Evolutionary conservation across 2,113 vertebrate species (phyloP).

Genomic region (Calyptomena viridis): DNA sequence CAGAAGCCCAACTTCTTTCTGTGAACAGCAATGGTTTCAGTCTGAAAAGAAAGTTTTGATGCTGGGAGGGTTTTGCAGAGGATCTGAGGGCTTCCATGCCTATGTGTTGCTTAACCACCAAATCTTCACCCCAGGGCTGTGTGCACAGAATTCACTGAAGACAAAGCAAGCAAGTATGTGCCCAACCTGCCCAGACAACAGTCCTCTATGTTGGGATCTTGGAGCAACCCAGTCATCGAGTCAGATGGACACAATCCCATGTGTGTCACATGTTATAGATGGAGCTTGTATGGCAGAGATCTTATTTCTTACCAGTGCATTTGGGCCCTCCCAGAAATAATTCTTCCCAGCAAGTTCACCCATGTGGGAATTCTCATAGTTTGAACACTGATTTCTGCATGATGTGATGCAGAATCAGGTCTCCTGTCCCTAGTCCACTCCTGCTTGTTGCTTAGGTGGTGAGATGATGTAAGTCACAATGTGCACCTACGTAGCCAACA

Average conservation of each 20-base stretch:
- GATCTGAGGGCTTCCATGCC: neutral
- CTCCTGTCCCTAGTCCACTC: neutral
- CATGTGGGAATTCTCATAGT: neutral
- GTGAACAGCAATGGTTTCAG: neutral
- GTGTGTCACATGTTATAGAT: neutral
- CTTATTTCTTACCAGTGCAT: neutral
- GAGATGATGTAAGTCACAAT: neutral
- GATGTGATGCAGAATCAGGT: neutral
- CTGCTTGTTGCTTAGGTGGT: neutral
- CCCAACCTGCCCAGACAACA: neutral
- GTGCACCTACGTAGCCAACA: neutral
- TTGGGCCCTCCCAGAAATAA: neutral
- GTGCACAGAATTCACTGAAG: neutral
- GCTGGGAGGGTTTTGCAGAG: neutral
- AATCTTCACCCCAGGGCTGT: neutral
- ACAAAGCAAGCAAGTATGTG: neutral
- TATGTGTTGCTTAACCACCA: neutral
- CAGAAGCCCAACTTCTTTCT: neutral
- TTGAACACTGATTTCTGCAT: neutral
- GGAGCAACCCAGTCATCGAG: neutral
- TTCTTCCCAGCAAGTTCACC: neutral
- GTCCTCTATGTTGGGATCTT: neutral
- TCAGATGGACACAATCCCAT: rapidly evolving
- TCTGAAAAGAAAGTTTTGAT: neutral
- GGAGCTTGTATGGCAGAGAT: neutral